Evolutionary conservation across 2,797 vertebrate genomes (phyloP), one percentile per base, ranked within the genome.

Genomic region (Centroberyx gerrardi): DNA sequence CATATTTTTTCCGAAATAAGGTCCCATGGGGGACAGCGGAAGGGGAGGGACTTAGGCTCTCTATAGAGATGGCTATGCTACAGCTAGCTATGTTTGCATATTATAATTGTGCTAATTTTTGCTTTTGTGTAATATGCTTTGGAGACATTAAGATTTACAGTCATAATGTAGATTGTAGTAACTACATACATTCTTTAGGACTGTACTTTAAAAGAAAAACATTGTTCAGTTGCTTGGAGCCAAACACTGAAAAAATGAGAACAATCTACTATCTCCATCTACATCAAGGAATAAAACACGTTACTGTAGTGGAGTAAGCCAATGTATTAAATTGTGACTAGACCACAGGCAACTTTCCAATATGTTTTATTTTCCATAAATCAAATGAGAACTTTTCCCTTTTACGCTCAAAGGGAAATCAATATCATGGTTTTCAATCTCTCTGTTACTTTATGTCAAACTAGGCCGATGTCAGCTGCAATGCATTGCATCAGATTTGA

Each of bases 331-430:
- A 62, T 40, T 60, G 60, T 64, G 66, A 67, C 79, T 68, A 74
- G 61, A 79, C 83, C 72, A 67, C 74, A 86, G 69, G 68, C 31
- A 74, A 65, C 62, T 74, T 48, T 83, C 64, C 68, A 52, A 78
- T 28, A 71, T 68, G 70, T 73, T 81, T 84, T n/a, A 79, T 70
- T 89, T 90, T 86, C 81, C 82, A 74, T 66, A 74, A 73, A 72
- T 83, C 52, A 54, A 63, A 82, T 61, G 62, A 81, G 56, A 76
- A 83, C 75, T 74, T 52, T 81, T 78, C 49, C 76, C 69, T 75
- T 27, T 76, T 14, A 60, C 49, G 80, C 65, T 82, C 31, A 72
- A 53, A 76, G 59, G 58, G 51, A 78, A 85, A 88, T 82, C 42
- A 27, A 15, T 83, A 89, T 87, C 85, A 55, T 4, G 14, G 61